phyloP scores from a whole-genome alignment of 35 echinoderm and acorn worm genomes.

The Nesometra sesokonis region DNA sequence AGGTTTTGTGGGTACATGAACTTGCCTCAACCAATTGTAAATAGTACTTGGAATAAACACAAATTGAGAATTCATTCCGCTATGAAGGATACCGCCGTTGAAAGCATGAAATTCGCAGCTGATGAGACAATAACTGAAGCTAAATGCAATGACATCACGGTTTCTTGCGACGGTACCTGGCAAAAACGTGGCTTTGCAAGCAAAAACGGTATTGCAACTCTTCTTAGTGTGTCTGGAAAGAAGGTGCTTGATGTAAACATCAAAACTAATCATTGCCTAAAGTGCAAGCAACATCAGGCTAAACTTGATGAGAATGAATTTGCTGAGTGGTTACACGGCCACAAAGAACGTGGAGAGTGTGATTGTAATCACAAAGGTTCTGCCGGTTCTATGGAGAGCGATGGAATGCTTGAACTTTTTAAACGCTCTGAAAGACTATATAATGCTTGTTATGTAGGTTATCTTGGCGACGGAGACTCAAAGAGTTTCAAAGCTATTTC shows the following conservation, averaged over 20 bases:
- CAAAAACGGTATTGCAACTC: slow-evolving; percentile 8
- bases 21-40: too few species aligned
- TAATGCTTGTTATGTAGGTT: not conserved
- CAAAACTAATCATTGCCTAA: not conserved
- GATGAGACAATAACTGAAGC: not conserved
- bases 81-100: too few species aligned
- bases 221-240: not conserved
- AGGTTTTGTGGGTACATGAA: too few species aligned
- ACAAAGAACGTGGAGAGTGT: not conserved
- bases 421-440: not conserved
- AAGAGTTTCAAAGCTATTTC: not conserved
- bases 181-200: slow-evolving; percentile 1
- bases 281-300: not conserved
- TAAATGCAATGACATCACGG: slow-evolving; percentile 1
- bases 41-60: too few species aligned
- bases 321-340: not conserved
- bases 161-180: slow-evolving; percentile 17
- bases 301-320: not conserved
- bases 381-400: not conserved
- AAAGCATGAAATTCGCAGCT: not conserved
- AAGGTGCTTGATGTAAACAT: slow-evolving; percentile 5
- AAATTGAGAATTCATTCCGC: too few species aligned
- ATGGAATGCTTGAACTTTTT: not conserved
- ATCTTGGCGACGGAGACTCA: slow-evolving; percentile 11
- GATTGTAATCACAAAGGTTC: not conserved